Conservation (phyloP, 2,797 vertebrate genomes). For the Pelobates cultripes region DNA sequence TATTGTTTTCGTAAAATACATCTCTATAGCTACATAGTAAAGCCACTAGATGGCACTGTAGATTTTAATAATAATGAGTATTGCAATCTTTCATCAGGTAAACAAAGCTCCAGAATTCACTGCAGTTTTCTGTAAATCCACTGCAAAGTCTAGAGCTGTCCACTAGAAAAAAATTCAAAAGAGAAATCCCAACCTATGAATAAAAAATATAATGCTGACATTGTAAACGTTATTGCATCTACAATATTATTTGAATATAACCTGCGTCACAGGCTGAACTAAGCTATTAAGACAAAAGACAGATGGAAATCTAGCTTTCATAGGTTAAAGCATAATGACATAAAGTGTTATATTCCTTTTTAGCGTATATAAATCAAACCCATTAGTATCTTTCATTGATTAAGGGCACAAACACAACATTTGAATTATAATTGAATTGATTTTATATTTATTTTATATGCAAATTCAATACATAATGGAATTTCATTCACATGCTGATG, state of each 20-base stretch:
- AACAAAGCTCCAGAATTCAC: slow-evolving; percentile 38
- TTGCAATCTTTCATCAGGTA: slow-evolving; percentile 37
- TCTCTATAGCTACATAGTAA: not conserved
- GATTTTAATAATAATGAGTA: slow-evolving; percentile 24
- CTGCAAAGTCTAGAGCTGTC: not conserved
- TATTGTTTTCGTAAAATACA: slow-evolving; percentile 21
- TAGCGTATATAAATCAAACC: too few relatives aligned
- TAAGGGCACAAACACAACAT: too few relatives aligned
- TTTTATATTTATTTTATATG: too few relatives aligned
- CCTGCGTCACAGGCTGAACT: not conserved
- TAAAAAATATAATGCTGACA: not conserved
- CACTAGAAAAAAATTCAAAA: not conserved
- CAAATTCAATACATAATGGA: too few relatives aligned
- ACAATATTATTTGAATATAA: not conserved
- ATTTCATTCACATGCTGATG: too few relatives aligned
- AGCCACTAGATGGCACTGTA: slow-evolving; percentile 53
- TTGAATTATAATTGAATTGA: too few relatives aligned
- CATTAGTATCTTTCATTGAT: too few relatives aligned
- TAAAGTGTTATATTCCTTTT: too few relatives aligned
- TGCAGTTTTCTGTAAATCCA: slow-evolving; percentile 29
- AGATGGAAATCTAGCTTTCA: too few relatives aligned
- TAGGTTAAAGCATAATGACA: too few relatives aligned
- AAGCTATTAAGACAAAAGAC: too few relatives aligned
- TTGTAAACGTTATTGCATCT: not conserved
- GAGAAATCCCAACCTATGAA: not conserved